Conservation (phyloP, 64 coral and sea anemone species). For the Stichodactyla mertensii region DNA sequence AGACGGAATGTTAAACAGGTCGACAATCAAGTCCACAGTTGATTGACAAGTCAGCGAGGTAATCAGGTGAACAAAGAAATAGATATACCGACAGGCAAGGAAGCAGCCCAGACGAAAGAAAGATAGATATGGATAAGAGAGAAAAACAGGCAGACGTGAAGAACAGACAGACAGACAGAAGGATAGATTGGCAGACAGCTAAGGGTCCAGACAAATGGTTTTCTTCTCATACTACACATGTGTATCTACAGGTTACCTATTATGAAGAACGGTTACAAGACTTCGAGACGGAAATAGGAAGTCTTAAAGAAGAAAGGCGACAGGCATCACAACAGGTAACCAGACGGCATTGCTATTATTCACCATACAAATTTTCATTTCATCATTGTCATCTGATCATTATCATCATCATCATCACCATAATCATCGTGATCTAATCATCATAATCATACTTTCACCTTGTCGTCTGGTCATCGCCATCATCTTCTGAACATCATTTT, state of each 20-base stretch:
- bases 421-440: no score
- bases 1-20: not conserved
- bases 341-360: not conserved
- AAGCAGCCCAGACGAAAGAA: not conserved
- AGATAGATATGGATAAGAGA: not conserved
- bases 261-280: conserved; percentile 12
- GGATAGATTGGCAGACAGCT: not conserved
- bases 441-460: no score
- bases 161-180: not conserved
- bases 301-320: conserved; percentile 6
- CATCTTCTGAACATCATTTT: no score
- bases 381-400: no score
- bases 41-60: not conserved
- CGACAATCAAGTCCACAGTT: not conserved
- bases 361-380: no score
- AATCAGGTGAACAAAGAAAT: not conserved
- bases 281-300: conserved; percentile 4
- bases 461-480: no score
- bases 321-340: conserved; percentile 8
- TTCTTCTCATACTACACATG: not conserved
- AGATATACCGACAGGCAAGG: not conserved
- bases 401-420: no score
- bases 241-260: not conserved
- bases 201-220: not conserved
- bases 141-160: not conserved